Evolutionary conservation across 2,797 vertebrate species (phyloP), one percentile per base, ranked within the genome.

Genomic region (Sarcoramphus papa): DNA sequence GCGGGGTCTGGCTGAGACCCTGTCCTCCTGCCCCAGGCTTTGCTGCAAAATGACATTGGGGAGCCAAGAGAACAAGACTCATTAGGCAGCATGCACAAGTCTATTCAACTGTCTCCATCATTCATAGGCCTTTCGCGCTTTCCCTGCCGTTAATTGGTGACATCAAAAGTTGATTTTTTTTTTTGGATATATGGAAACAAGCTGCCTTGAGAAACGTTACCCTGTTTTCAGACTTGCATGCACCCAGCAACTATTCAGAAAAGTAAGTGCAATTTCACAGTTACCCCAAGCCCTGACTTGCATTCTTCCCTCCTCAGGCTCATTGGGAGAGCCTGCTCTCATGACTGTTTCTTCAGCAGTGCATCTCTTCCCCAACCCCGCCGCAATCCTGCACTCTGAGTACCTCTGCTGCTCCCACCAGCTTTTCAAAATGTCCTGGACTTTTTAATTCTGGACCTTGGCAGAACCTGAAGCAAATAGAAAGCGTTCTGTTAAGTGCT

Each of bases 361-460:
- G 30, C 25, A 8, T 62, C 28, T 76, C 24, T 13, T 89, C 35
- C 74, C 35, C 4, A 24, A 28, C 4, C 56, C n/a, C 47, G 43
- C 8, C 0, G 0, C 2, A 4, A 35, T 43, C 13, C 69, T 65
- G 51, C 13, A 27, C 28, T 30, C 41, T 0, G 2, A 60, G 23
- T 24, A 17, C n/a, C 51, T 62, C 48, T 50, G 19, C 57, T 70
- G 45, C 54, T 86, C 50, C 50, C 45, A 64, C 4, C 43, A 78
- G 31, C 40, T 78, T 22, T 74, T 88, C 74, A 63, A 16, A 88
- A 73, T 8, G 27, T 79, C 56, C 57, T 68, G 33, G 27, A 40
- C 53, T 80, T 90, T 45, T 92, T 21, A 69, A 85, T 82, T 85
- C 59, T 63, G 78, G 67, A 76, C 70, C 47, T 82, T 73, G 75